phyloP scores from a whole-genome alignment of 64 coral and sea anemone species.

The Montipora efflorescens region DNA sequence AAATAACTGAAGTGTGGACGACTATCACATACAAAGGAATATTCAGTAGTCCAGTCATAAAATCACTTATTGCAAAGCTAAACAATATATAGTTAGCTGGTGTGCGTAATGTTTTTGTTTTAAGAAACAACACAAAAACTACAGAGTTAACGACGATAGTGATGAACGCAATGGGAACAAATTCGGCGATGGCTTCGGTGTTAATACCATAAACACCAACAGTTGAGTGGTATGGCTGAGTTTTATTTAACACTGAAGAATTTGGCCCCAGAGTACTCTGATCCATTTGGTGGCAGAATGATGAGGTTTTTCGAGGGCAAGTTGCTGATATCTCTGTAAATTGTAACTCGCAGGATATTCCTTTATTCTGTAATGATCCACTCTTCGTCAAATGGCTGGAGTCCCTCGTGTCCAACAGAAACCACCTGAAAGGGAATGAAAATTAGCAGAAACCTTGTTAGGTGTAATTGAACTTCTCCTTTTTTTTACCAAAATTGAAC shows the following conservation, averaged over 20 bases:
- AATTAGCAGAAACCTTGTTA: too few species aligned
- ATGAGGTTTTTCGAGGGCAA: too few species aligned
- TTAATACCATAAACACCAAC: background rate
- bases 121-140: slow-evolving; percentile 9
- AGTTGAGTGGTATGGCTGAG: background rate
- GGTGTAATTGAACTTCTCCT: too few species aligned
- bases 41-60: slow-evolving; percentile 25
- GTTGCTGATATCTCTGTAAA: too few species aligned
- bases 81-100: slow-evolving; percentile 19
- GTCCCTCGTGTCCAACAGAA: too few species aligned
- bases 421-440: too few species aligned
- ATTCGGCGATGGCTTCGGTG: background rate
- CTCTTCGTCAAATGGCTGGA: too few species aligned
- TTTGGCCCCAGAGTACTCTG: background rate
- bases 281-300: too few species aligned
- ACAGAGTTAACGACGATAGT: background rate
- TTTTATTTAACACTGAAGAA: background rate
- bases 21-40: slow-evolving; percentile 29
- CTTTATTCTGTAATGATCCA: too few species aligned
- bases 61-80: slow-evolving; percentile 20
- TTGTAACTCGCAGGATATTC: too few species aligned
- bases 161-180: slow-evolving; percentile 15
- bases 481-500: too few species aligned
- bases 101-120: slow-evolving; percentile 15
- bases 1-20: background rate